phyloP scores from a whole-genome alignment of 2,797 vertebrate genomes.

The Chelonia mydas region DNA sequence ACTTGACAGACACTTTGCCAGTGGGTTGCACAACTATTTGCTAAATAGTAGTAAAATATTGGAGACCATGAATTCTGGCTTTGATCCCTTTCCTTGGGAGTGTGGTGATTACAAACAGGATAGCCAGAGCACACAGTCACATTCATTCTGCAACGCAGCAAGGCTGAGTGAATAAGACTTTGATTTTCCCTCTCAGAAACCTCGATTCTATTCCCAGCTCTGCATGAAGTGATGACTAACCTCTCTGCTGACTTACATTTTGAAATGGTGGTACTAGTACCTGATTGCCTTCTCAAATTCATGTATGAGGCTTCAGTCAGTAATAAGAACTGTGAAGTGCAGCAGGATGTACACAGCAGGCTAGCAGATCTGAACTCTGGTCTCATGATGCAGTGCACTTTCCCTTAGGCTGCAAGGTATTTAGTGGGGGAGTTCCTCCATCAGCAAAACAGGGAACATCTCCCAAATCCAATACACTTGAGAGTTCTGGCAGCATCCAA shows the following conservation, averaged over 20 bases:
- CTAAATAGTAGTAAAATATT: not conserved
- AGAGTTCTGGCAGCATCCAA: not conserved
- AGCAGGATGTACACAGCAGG: not conserved
- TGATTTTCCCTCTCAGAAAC: not conserved
- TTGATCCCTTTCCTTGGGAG: not conserved
- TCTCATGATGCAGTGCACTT: not conserved
- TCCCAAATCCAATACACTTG: not conserved
- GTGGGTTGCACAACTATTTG: not conserved
- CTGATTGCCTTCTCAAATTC: not conserved
- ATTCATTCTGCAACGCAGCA: not conserved
- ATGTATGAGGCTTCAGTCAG: rapidly evolving
- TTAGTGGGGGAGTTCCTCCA: not conserved
- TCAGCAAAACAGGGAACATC: not conserved
- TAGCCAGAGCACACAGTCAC: not conserved
- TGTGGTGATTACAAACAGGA: not conserved
- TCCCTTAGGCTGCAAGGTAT: not conserved
- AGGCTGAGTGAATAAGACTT: not conserved
- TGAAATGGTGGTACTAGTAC: not conserved
- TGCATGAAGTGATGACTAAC: rapidly evolving
- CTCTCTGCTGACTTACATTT: not conserved
- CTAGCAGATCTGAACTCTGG: not conserved
- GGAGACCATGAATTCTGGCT: not conserved
- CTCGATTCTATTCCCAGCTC: not conserved
- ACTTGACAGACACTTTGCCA: not conserved
- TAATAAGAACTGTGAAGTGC: not conserved